phyloP scores from a whole-genome alignment of 2,797 vertebrate genomes.

The Delichon dasypus region DNA sequence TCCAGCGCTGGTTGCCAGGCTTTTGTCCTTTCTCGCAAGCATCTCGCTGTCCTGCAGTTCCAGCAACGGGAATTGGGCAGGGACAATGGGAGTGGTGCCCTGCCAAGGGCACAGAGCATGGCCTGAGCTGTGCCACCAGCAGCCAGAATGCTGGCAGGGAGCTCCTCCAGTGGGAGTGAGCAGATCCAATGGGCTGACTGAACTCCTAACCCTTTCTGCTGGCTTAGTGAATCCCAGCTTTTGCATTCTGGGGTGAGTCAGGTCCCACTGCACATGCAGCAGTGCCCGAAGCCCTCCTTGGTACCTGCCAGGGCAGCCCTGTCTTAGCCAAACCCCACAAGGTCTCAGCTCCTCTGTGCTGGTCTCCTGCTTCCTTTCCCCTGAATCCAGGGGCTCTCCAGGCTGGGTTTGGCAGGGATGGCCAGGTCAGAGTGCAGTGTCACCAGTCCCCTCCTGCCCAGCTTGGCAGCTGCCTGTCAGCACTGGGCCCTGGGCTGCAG shows the following conservation, averaged over 20 bases:
- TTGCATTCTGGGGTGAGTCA: neutral
- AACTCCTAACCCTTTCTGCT: neutral
- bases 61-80: neutral
- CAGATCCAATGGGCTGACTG: neutral
- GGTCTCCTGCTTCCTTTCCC: neutral
- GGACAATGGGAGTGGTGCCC: neutral
- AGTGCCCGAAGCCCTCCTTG: neutral
- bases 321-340: neutral
- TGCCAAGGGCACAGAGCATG: neutral
- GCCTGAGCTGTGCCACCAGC: neutral
- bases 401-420: neutral
- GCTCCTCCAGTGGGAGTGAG: neutral
- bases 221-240: neutral
- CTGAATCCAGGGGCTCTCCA: neutral
- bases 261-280: neutral
- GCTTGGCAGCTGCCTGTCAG: neutral
- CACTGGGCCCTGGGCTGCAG: neutral
- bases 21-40: neutral
- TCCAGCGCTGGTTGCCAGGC: neutral
- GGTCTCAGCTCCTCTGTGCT: neutral
- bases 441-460: neutral
- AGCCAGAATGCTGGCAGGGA: fast-evolving
- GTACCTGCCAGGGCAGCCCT: neutral
- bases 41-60: neutral
- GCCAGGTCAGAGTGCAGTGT: neutral